phyloP scores from a whole-genome alignment of 2,797 vertebrate species.

The Xenopus petersii region DNA sequence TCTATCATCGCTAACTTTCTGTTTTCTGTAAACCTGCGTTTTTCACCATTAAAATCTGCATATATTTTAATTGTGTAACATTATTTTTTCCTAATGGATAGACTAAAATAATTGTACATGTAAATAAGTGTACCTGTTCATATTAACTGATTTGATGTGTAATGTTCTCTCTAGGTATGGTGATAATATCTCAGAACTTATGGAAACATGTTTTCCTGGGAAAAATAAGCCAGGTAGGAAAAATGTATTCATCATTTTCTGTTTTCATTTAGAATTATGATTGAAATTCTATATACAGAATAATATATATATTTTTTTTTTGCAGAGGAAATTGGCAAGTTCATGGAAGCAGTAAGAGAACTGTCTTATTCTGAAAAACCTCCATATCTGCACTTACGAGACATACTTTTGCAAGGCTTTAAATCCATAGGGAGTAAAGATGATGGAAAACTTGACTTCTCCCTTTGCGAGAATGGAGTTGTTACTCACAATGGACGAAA shows the following conservation, averaged over 20 bases:
- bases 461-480: slow-evolving; percentile 59
- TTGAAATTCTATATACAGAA: neutral
- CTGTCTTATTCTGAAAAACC: slow-evolving; percentile 82
- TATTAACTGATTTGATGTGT: neutral
- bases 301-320: slow-evolving; percentile 29
- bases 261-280: too few species aligned
- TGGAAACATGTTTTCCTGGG: slow-evolving; percentile 81
- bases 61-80: too few species aligned
- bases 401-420: slow-evolving; percentile 81
- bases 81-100: too few species aligned
- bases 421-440: slow-evolving; percentile 74
- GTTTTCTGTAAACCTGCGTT: too few species aligned
- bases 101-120: too few species aligned
- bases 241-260: too few species aligned
- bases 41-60: too few species aligned
- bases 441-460: slow-evolving; percentile 78
- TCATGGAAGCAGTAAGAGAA: slow-evolving; percentile 81
- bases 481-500: slow-evolving; percentile 59
- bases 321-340: slow-evolving; percentile 83
- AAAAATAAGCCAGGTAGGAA: slow-evolving; percentile 84
- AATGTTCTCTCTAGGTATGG: slow-evolving; percentile 69
- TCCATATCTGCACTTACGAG: slow-evolving; percentile 76
- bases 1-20: too few species aligned
- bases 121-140: too few species aligned
- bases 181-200: slow-evolving; percentile 77